phyloP scores from a whole-genome alignment of 2,113 vertebrate species.

The Lepus timidus region DNA sequence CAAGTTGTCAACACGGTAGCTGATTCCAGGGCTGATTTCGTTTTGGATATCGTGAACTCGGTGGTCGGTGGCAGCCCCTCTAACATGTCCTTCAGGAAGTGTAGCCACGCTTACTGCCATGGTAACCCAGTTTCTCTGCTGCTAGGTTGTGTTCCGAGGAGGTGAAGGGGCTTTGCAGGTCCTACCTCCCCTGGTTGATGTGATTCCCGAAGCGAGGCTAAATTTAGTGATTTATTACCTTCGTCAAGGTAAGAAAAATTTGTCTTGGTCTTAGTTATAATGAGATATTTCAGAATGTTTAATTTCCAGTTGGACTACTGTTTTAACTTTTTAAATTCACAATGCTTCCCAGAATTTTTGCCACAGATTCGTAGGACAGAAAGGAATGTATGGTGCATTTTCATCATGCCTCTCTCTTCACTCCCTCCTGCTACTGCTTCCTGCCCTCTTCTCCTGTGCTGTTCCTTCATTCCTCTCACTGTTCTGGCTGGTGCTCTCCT shows the following conservation, averaged over 20 bases:
- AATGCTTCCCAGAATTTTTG: slow-evolving; percentile 13
- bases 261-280: slow-evolving; percentile 48
- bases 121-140: slow-evolving; percentile 21
- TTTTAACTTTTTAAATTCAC: slow-evolving; percentile 15
- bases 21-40: neutral
- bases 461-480: neutral
- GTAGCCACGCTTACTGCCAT: accelerated
- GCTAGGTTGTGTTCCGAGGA: slow-evolving; percentile 96
- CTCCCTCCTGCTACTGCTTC: neutral
- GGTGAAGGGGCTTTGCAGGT: slow-evolving; percentile 97
- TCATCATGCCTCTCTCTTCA: neutral
- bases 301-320: neutral
- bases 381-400: neutral
- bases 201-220: slow-evolving; percentile 97
- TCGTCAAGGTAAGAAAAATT: slow-evolving; percentile 91
- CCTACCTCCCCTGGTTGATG: slow-evolving; percentile 96
- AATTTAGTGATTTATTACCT: slow-evolving; percentile 99
- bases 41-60: neutral
- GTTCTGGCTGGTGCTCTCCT: neutral
- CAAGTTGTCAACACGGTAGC: neutral
- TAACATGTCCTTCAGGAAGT: neutral
- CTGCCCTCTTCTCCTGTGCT: neutral
- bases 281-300: slow-evolving; percentile 47
- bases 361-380: neutral
- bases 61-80: neutral